A percentile compares a stretch with the other conserved stretches of the same genome.
These are phyloP conservation scores for Ophiodon elongatus DNA, from an alignment of 2,113 vertebrate species.

Conservation along the genomic window DNA sequence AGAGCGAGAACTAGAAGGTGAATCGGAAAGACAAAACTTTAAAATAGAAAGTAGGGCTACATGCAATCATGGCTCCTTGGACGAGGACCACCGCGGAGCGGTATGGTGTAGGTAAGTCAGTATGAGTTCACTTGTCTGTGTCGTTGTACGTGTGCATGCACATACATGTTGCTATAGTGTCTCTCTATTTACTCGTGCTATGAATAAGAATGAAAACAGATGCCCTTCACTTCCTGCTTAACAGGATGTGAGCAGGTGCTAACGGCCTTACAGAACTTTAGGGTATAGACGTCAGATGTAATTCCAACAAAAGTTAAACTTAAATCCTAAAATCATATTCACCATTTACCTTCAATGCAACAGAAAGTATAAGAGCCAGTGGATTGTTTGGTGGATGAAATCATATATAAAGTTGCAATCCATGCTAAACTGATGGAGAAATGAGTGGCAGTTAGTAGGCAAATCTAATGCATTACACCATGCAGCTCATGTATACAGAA, in stretches of 20 bases:
- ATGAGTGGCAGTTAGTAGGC: neutral
- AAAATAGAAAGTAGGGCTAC: conserved; percentile 9
- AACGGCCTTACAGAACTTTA: conserved; percentile 27
- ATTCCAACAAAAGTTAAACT: neutral
- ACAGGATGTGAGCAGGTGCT: conserved; percentile 77
- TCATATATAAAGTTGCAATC: neutral
- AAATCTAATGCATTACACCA: conserved; percentile 4
- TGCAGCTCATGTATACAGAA: neutral
- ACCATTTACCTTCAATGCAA: neutral
- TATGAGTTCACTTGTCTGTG: conserved; percentile 2
- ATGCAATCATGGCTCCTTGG: conserved; percentile 82
- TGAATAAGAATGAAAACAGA: neutral
- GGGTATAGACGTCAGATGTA: conserved; percentile 8
- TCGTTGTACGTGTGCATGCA: neutral
- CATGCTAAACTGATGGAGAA: neutral
- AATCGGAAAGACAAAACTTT: conserved; percentile 20
- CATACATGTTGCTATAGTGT: neutral
- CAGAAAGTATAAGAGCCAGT: neutral
- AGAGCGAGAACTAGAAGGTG: conserved; percentile 33
- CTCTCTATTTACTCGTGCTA: neutral
- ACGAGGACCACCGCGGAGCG: conserved; percentile 67
- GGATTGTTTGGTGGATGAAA: neutral
- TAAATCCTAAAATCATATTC: conserved; percentile 15
- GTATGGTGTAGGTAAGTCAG: conserved; percentile 83
- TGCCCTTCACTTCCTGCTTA: conserved; percentile 69